phyloP scores from a whole-genome alignment of 2,113 vertebrate genomes.

The Thalassarche chlororhynchos region DNA sequence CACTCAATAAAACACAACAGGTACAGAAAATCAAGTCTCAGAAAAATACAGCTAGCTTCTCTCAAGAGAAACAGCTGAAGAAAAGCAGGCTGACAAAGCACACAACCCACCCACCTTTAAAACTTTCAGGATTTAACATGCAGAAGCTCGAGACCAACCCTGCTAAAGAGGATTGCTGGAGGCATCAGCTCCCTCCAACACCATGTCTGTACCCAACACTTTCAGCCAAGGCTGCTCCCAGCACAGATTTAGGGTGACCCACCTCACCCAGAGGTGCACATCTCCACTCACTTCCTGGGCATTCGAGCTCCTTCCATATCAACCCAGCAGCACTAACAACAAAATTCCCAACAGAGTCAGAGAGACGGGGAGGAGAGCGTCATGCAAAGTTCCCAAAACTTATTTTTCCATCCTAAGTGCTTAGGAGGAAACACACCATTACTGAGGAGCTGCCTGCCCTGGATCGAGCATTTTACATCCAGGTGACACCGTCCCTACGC shows the following conservation, averaged over 20 bases:
- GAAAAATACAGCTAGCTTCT: background rate
- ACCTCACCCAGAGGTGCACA: background rate
- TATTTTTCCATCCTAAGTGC: background rate
- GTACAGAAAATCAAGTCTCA: background rate
- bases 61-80: background rate
- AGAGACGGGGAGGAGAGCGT: background rate
- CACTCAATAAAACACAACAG: background rate
- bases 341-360: fast-evolving
- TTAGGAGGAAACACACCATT: background rate
- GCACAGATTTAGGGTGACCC: background rate
- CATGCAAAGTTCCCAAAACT: fast-evolving
- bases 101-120: background rate
- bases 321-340: background rate
- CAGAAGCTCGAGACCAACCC: background rate
- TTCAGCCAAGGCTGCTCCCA: fast-evolving
- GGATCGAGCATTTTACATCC: background rate
- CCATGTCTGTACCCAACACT: background rate
- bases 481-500: background rate
- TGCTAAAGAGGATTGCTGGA: background rate
- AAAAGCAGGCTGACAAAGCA: background rate
- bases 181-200: background rate
- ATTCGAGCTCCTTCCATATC: fast-evolving
- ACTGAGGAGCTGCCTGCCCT: background rate
- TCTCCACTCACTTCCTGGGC: background rate
- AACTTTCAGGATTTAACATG: background rate